Evolutionary conservation across 2,113 vertebrate species (phyloP).

Genomic region (Ochotona princeps): DNA sequence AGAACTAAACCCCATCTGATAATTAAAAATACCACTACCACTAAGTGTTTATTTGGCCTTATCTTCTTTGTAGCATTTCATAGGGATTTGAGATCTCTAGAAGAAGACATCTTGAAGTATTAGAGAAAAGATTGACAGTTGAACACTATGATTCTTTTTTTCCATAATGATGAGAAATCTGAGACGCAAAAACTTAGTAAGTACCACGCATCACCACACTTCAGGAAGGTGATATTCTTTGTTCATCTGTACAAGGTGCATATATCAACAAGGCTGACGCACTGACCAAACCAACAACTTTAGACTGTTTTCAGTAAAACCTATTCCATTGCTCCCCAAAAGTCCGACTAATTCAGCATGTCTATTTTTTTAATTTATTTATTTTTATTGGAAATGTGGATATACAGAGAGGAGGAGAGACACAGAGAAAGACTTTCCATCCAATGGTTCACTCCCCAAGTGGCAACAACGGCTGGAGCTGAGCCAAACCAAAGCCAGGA

Average conservation of each 20-base stretch:
- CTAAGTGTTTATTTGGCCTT: neutral
- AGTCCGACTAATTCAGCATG: conserved; percentile 2
- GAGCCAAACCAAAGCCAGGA: too few species aligned
- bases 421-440: too few species aligned
- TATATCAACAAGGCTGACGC: neutral
- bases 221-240: neutral
- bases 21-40: neutral
- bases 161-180: neutral
- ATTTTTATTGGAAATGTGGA: too few species aligned
- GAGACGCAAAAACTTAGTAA: neutral
- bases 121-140: neutral
- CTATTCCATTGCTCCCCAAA: neutral
- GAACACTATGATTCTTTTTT: neutral
- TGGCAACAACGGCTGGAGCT: too few species aligned
- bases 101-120: neutral
- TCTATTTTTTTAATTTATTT: neutral
- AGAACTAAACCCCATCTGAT: neutral
- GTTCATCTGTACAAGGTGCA: neutral
- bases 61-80: neutral
- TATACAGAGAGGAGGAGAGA: too few species aligned
- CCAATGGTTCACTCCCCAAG: too few species aligned
- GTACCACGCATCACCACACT: neutral
- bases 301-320: neutral
- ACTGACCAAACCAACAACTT: neutral
- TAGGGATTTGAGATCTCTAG: neutral